These are phyloP conservation scores for Phenganax stokvisi DNA, from an alignment of 92 coral and sea anemone genomes.

Conservation along the genomic window DNA sequence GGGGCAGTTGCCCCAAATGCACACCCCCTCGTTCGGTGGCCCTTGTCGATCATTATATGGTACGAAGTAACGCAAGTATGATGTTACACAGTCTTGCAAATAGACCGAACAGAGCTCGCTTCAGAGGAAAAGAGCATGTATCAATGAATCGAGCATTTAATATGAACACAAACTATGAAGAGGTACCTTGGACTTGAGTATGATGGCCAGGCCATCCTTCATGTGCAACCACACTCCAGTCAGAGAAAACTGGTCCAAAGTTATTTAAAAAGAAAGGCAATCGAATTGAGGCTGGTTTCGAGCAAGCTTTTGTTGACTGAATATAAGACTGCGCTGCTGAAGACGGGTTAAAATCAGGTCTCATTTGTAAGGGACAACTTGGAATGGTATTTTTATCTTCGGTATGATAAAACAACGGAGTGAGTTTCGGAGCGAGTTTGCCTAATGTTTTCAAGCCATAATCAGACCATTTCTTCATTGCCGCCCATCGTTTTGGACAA, in stretches of 20 bases:
- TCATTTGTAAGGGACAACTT: conserved; percentile 73
- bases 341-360: conserved; percentile 71
- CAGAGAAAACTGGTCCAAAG: conserved; percentile 71
- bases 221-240: conserved; percentile 80
- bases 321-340: conserved; percentile 67
- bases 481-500: conserved; percentile 84
- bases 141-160: not conserved
- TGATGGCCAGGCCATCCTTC: conserved; percentile 96
- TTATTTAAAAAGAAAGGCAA: conserved; percentile 76
- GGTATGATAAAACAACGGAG: conserved; percentile 71
- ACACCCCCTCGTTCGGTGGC: too few relatives aligned
- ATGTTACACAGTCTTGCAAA: too few relatives aligned
- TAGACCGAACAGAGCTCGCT: too few relatives aligned
- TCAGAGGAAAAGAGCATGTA: too few relatives aligned
- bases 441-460: conserved; percentile 72
- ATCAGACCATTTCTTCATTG: conserved; percentile 65
- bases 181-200: conserved; percentile 56
- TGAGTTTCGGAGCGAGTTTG: conserved; percentile 66
- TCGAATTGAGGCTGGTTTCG: conserved; percentile 51
- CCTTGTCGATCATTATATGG: too few relatives aligned
- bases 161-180: not conserved
- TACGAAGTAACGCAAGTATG: too few relatives aligned
- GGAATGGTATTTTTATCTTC: conserved; percentile 75
- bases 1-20: too few relatives aligned
- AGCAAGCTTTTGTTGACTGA: conserved; percentile 44